Base-by-base conservation (phyloP, 1,140 invertebrate species). In the Ladona fulva region DNA sequence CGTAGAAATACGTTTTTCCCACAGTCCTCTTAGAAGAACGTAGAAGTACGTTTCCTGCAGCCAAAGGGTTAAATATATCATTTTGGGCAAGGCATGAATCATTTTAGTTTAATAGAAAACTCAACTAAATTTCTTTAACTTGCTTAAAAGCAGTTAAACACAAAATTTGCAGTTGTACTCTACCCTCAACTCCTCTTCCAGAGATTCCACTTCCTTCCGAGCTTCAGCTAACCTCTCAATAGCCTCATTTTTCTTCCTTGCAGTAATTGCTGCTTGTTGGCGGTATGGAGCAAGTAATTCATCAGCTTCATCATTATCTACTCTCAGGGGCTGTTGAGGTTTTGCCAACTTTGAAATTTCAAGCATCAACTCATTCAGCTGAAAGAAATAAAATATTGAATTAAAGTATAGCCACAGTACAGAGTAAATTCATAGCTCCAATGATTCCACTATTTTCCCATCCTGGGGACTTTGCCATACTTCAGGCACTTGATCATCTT, bases 231-330 rank as follows among this genome's bases (percentile, higher is more conserved):
- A 86, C 78, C 89, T 87, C 79, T 92, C 91, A 0, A 93, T 89
- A 14, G 89, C 89, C 24, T 90, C 88, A 74, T 92, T 90, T 82
- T 95, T 95, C 82, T 94, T 94, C 25, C 92, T 88, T 22, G 89
- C 87, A 42, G 95, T 92, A 19, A 94, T 92, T 0, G 91, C 89
- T 3, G 94, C 93, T 85, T 96, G 94, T 82, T 96, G 94, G 59
- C 93, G 87, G 82, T 94, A 95, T 29, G 94, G 90, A 6, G 91
- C 90, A 78, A 95, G 87, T 84, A 94, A 94, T 83, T 95, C 93
- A 80, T 90, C 88, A 24, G 88, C 88, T 10, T 85, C 85, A 80
- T 89, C 85, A 19, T 83, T 83, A 74, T 79, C 52, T 66, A 22
- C 5, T 66, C n/a, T 66, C 5, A 81, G 85, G 59, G 84, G 82